Evolutionary conservation across 2,888 invertebrate species (phyloP).

Genomic region (Pollenia angustigena): DNA sequence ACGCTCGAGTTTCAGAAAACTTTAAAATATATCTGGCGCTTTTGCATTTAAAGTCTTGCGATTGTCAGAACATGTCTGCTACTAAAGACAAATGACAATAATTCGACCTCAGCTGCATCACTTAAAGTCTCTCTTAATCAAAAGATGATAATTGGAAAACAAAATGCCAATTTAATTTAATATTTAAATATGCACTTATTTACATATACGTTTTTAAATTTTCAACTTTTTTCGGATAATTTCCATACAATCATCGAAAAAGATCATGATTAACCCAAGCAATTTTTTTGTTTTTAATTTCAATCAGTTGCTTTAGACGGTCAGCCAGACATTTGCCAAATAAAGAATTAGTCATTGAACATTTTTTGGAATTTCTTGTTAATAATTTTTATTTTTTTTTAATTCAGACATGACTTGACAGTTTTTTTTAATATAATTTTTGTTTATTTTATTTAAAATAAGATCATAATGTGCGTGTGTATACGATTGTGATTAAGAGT

Average conservation of each 20-base stretch:
- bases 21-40: too few relatives aligned
- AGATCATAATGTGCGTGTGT: slow-evolving; percentile 30
- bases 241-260: slow-evolving; percentile 32
- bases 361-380: slow-evolving; percentile 31
- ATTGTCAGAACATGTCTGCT: too few relatives aligned
- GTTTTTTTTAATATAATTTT: slow-evolving; percentile 15
- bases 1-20: too few relatives aligned
- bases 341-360: slow-evolving; percentile 50
- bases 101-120: not conserved
- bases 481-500: slow-evolving; percentile 48
- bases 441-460: slow-evolving; percentile 34
- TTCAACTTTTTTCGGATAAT: not conserved
- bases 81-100: too few relatives aligned
- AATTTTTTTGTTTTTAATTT: not conserved
- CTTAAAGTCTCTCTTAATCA: not conserved
- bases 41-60: too few relatives aligned
- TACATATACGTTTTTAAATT: slow-evolving; percentile 31
- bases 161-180: not conserved
- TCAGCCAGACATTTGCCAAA: slow-evolving; percentile 48
- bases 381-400: slow-evolving; percentile 8
- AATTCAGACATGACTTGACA: slow-evolving; percentile 61
- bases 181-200: not conserved
- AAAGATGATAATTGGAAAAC: slow-evolving; percentile 24
- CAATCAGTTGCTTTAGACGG: slow-evolving; percentile 25
- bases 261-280: slow-evolving; percentile 47